Evolutionary conservation across 1,140 invertebrate genomes (phyloP), one percentile per base, ranked within the genome.

Genomic region (Zaprionus nigranus): DNA sequence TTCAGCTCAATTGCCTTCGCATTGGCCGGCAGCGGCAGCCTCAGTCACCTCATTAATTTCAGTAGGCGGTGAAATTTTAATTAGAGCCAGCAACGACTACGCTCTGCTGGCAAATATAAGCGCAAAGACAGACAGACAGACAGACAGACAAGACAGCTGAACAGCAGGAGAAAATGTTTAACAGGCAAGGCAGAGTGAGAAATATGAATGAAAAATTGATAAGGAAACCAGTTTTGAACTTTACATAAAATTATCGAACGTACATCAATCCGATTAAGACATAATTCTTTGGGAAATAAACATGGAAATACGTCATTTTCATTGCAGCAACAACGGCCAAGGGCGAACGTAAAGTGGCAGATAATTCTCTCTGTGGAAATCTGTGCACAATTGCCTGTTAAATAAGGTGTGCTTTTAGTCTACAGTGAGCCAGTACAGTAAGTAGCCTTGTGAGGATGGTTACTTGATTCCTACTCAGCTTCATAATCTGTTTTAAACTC

Each of bases 61-160:
- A 46, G 60, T 60, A 53, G 63, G 22, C 62, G 49, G 22, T 75
- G 68, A 83, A 76, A 73, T 90, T 84, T 88, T 88, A 88, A 88
- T 88, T 88, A 81, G 68, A 63, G 51, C 40, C 40, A 46, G 40
- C 12, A 4, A 22, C 54, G 49, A 60, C 38, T 71, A 43, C 73
- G 40, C 28, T 17, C 13, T 11, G 9, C 34, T 28, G 60, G 53
- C 56, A 30, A 43, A 26, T 6, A 13, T 9, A 56, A 28, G 28
- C 58, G 57, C 51, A 17, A n/a, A 51, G 43, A 51, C 11, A 43
- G 30, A 22, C 13, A 7, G 30, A 28, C 13, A 53, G 61, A 49
- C 13, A 51, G 38, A 46, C 20, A 43, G 13, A 15, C 17, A 22
- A 22, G n/a, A 43, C 15, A 43, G 40, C 5, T 4, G 17, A 2